Evolutionary conservation across 64 coral and sea anemone genomes (phyloP), one percentile per base, ranked within the genome.

Genomic region (Pocillopora damicornis): DNA sequence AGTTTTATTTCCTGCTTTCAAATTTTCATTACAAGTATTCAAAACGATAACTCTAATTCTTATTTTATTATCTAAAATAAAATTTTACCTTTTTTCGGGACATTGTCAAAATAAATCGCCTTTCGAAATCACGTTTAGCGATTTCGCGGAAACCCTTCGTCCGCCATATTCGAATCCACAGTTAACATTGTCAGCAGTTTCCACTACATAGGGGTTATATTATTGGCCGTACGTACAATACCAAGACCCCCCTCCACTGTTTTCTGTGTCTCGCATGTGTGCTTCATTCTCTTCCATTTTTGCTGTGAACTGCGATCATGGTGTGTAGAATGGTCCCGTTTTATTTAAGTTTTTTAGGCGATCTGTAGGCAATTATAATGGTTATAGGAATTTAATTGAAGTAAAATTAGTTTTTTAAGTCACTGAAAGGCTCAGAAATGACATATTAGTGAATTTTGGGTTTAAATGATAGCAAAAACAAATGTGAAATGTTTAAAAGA

Each of bases 101-200:
- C 81, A 85, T 85, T 20, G 69, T 66, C 22, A 12, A 37, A 38
- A 23, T 18, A 63, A 22, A 17, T 67, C 16, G 51, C 18, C 67
- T 71, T 71, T 63, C 35, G 30, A 30, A 83, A 67, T 42, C 61
- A n/a, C 13, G 8, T 42, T 3, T 67, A 35, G 17, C 13, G 10
- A 23, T 61, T 26, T 18, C 35, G 1, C 0, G 4, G 11, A 13
- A 65, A 45, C 20, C 30, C 42, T 65, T n/a, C 37, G 36, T 72
- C 81, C 63, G 81, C 81, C 81, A 85, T 85, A 65, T 58, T 73
- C 11, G 81, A 85, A 85, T 85, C 63, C 81, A 72, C 81, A 85
- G 58, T 85, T 57, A 12, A 61, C 13, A 35, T 68, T 85, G 65
- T 72, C 65, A 85, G 81, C 81, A 73, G 65, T 85, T 72, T 82